Conservation (phyloP, 2,797 vertebrate genomes). For the Premnoplex brunnescens region DNA sequence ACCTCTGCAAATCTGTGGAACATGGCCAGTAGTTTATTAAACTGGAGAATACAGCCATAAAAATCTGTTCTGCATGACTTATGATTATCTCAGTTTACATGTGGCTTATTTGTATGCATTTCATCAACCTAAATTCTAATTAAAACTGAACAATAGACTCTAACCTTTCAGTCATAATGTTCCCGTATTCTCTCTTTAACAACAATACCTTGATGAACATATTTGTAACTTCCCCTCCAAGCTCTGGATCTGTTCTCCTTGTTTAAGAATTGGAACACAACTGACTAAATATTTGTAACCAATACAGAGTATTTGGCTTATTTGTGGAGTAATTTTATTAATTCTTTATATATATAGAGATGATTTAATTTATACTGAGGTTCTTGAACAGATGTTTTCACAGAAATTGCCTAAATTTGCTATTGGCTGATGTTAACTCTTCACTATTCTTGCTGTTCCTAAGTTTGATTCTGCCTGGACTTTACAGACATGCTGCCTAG, state of each 20-base stretch:
- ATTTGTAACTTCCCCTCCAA: neutral
- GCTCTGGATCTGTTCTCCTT: neutral
- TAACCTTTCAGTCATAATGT: neutral
- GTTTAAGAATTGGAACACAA: neutral
- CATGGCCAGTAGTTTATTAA: neutral
- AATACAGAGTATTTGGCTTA: neutral
- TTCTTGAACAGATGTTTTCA: slow-evolving; percentile 29
- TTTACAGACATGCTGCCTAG: neutral
- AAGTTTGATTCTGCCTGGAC: neutral
- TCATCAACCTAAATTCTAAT: neutral
- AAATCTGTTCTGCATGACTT: neutral
- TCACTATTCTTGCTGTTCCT: neutral
- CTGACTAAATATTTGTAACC: slow-evolving; percentile 24
- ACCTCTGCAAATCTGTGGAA: neutral
- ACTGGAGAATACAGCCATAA: neutral
- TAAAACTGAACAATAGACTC: neutral
- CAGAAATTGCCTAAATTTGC: neutral
- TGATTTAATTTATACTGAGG: slow-evolving; percentile 4
- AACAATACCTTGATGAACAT: neutral
- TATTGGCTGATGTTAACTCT: neutral
- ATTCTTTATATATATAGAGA: slow-evolving; percentile 1
- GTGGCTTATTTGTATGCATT: neutral
- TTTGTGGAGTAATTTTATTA: slow-evolving; percentile 19
- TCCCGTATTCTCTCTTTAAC: neutral
- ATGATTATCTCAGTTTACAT: neutral